Evolutionary conservation across 2,888 invertebrate species (phyloP), one percentile per base, ranked within the genome.

Genomic region (Ophioninae sp.): DNA sequence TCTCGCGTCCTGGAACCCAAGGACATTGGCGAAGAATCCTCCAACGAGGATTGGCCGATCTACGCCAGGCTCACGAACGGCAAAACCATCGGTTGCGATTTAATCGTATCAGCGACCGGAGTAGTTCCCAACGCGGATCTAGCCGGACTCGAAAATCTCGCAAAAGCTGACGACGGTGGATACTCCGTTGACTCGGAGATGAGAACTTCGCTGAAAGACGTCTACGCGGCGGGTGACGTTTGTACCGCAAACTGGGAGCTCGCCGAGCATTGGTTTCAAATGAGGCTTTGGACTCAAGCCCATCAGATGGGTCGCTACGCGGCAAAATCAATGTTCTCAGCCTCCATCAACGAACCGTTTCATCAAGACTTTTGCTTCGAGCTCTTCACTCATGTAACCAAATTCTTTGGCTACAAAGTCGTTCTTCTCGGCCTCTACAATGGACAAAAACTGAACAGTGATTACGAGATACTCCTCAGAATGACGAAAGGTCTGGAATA

Each of bases 231-330:
- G 67, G 99, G 99, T 1, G 99, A 99, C 94, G 96, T 97, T 8
- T 99, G 98, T 89, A 94, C 95, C 86, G 96, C 97, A n/a, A 94
- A 94, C 51, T 99, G 99, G 99, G 91, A 94, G 7, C 91, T 94
- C 83, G 95, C 97, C 0, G 93, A 95, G 37, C 96, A 98, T 90
- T 98, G 98, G 98, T 97, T 97, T 92, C 97, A 99, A 94, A 97
- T 99, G 96, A 95, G 98, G 82, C 93, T 99, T 56, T 99, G 99
- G 99, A 98, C 98, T 0, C 99, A 99, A 93, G 99, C 99, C 0
- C 94, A 98, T 77, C 99, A 99, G 93, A 99, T 99, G 99, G 99
- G 99, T 10, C 95, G 95, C 77, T 98, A 98, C 94, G 98, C 97
- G 37, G 99, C 98, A 0, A 97, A 97, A 92, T 96, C 96, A 80